These are phyloP conservation scores for Maniola jurtina DNA, from an alignment of 1,140 invertebrate genomes.

Conservation along the genomic window DNA sequence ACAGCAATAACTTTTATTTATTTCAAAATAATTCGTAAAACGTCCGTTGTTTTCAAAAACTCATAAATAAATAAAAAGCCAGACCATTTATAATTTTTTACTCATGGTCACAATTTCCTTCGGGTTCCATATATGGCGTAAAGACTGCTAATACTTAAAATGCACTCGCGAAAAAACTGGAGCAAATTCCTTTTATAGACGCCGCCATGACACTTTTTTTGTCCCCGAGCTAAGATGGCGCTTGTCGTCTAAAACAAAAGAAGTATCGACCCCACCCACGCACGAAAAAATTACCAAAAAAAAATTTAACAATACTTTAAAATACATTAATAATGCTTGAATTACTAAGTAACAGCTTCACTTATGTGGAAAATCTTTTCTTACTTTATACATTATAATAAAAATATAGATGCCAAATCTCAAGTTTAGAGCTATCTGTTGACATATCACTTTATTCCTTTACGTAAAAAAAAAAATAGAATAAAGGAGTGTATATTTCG, in stretches of 20 bases:
- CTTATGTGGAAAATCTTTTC: too few relatives aligned
- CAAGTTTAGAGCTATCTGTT: too few relatives aligned
- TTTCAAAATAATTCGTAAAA: not conserved
- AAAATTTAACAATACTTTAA: constrained; percentile 14
- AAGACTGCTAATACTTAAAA: constrained; percentile 22
- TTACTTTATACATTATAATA: too few relatives aligned
- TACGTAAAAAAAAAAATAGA: too few relatives aligned
- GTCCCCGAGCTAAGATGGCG: constrained; percentile 74
- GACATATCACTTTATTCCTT: too few relatives aligned
- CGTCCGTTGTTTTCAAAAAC: constrained; percentile 5
- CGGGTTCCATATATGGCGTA: not conserved
- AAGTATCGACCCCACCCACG: constrained; percentile 63
- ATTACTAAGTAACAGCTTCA: not conserved
- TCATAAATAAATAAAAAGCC: not conserved
- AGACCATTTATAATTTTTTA: not conserved
- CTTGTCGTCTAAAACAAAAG: constrained; percentile 71
- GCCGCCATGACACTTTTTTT: constrained; percentile 76
- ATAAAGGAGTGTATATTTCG: too few relatives aligned
- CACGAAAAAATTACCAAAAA: constrained; percentile 35
- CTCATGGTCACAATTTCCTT: not conserved
- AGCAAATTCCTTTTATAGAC: constrained; percentile 55
- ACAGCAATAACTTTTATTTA: too few relatives aligned
- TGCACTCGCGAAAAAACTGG: constrained; percentile 42
- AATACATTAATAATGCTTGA: not conserved
- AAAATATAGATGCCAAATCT: too few relatives aligned